phyloP scores from a whole-genome alignment of 2,113 vertebrate genomes.

The Halichoerus grypus region DNA sequence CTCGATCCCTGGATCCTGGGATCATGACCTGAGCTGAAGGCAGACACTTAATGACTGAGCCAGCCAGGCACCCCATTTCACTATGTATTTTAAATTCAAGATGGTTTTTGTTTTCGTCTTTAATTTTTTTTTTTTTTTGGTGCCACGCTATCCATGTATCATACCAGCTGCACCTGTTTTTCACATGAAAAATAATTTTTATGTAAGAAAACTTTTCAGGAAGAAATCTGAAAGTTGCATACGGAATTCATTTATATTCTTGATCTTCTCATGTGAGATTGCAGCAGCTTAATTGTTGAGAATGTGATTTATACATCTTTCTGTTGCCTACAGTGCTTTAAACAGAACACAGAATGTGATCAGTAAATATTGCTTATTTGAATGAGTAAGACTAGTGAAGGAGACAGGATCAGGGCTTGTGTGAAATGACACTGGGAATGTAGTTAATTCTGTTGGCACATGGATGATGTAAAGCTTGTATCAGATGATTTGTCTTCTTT shows the following conservation, averaged over 20 bases:
- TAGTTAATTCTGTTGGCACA: constrained; percentile 1
- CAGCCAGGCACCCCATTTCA: neutral
- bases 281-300: constrained; percentile 23
- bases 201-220: neutral
- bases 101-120: neutral
- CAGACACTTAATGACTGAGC: too few relatives aligned
- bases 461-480: neutral
- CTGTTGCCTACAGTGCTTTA: neutral
- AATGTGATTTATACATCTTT: constrained; percentile 14
- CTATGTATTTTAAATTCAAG: constrained; percentile 30
- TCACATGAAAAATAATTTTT: constrained; percentile 41
- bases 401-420: neutral
- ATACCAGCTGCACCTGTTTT: neutral
- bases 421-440: constrained; percentile 7
- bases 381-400: constrained; percentile 28
- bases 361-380: constrained; percentile 43
- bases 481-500: constrained; percentile 14
- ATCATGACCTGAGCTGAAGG: too few relatives aligned
- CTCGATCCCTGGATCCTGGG: too few relatives aligned
- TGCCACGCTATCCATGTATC: neutral
- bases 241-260: neutral
- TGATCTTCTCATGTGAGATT: constrained; percentile 2
- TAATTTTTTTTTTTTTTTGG: neutral
- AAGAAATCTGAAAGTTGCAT: constrained; percentile 20
- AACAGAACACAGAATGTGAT: neutral